Conservation (phyloP, 1,140 invertebrate species). For the Ooceraea biroi region DNA sequence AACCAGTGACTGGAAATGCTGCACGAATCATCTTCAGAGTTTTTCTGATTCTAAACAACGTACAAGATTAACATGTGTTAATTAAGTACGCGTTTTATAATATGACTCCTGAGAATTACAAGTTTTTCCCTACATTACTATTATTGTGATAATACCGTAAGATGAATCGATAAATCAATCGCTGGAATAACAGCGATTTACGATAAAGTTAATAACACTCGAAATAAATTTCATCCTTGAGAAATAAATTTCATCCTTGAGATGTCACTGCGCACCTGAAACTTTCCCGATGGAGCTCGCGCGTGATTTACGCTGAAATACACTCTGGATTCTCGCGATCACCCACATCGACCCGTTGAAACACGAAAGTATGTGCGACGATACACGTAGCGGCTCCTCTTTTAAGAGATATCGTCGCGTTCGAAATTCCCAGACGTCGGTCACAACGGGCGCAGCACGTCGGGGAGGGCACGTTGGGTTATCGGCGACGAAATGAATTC, state of each 20-base stretch:
- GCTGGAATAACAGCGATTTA: background rate
- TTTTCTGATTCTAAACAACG: background rate
- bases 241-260: no score
- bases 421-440: conserved; percentile 57
- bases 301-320: conserved; percentile 55
- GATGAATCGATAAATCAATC: background rate
- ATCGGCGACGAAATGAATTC: conserved; percentile 78
- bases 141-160: conserved; percentile 3
- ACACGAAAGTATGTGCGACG: conserved; percentile 59
- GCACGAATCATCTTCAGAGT: background rate
- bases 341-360: conserved; percentile 35
- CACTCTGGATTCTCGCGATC: conserved; percentile 43
- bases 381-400: conserved; percentile 18
- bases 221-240: conserved; percentile 12
- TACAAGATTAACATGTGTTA: conserved; percentile 25
- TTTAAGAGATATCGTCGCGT: conserved; percentile 43
- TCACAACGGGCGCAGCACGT: background rate
- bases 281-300: conserved; percentile 22
- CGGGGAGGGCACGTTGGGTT: conserved; percentile 48
- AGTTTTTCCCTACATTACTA: background rate
- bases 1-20: conserved; percentile 13
- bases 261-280: conserved; percentile 16
- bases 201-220: background rate
- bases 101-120: conserved; percentile 14
- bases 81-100: background rate